phyloP scores from a whole-genome alignment of 2,888 invertebrate species.

The Pinctada fucata region DNA sequence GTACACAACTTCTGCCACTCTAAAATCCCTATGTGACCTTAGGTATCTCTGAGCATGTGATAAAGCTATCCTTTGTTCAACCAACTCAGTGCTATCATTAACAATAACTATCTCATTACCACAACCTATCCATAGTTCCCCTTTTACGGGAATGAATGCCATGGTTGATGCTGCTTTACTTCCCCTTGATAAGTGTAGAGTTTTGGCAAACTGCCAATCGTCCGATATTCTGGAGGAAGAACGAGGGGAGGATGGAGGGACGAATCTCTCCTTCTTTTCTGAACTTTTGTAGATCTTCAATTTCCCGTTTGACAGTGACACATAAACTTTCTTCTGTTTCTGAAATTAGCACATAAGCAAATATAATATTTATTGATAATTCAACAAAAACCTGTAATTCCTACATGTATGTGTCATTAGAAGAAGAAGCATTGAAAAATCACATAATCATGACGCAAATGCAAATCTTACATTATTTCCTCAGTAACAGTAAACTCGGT shows the following conservation, averaged over 20 bases:
- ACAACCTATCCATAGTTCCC: constrained; percentile 58
- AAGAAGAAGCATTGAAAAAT: too few species aligned
- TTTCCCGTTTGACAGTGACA: constrained; percentile 28
- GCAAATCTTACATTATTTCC: too few species aligned
- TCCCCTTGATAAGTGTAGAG: constrained; percentile 14
- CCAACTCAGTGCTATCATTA: constrained; percentile 30
- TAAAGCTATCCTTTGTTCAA: constrained; percentile 23
- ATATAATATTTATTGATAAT: not conserved
- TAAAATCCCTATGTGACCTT: not conserved
- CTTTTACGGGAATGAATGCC: constrained; percentile 34
- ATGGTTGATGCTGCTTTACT: constrained; percentile 32
- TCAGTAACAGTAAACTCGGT: too few species aligned
- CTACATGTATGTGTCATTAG: not conserved
- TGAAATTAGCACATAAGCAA: constrained; percentile 7
- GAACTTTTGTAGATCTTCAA: constrained; percentile 4
- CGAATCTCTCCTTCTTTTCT: not conserved
- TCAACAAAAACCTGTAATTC: not conserved
- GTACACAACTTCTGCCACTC: constrained; percentile 8
- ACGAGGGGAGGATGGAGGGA: not conserved
- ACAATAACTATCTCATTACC: constrained; percentile 48
- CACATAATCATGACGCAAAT: too few species aligned
- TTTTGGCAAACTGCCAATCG: constrained; percentile 18
- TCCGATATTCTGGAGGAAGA: not conserved
- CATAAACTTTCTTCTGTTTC: constrained; percentile 27
- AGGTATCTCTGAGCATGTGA: not conserved